These are phyloP conservation scores for Eilema sororculum DNA, from an alignment of 2,888 invertebrate species.

Conservation along the genomic window DNA sequence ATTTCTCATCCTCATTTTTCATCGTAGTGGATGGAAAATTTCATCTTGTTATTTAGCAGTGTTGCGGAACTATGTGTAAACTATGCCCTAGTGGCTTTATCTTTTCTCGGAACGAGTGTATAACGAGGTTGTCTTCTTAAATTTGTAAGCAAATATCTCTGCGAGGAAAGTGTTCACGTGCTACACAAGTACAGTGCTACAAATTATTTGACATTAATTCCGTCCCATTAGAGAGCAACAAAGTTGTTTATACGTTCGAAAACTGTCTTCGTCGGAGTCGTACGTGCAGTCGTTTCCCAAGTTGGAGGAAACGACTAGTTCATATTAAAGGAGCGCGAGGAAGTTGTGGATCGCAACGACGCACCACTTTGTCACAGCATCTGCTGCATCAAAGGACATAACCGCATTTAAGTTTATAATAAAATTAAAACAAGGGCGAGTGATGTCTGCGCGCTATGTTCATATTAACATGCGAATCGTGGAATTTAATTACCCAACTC, in stretches of 20 bases:
- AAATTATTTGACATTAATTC: constrained; percentile 66
- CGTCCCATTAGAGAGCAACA: constrained; percentile 67
- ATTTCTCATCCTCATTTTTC: constrained; percentile 48
- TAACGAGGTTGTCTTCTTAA: constrained; percentile 40
- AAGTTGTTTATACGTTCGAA: constrained; percentile 71
- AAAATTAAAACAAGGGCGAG: constrained; percentile 59
- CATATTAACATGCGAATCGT: constrained; percentile 61
- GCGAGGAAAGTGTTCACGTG: constrained; percentile 46
- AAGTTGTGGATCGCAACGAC: constrained; percentile 65
- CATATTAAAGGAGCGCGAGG: constrained; percentile 70
- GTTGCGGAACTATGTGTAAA: constrained; percentile 68
- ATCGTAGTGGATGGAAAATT: constrained; percentile 52
- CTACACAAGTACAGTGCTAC: constrained; percentile 49
- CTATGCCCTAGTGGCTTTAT: constrained; percentile 65
- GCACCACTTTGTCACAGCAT: constrained; percentile 69
- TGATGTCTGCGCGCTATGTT: constrained; percentile 32
- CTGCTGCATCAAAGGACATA: constrained; percentile 65
- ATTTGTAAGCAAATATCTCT: constrained; percentile 50
- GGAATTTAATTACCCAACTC: constrained; percentile 60
- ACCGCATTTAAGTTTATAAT: constrained; percentile 58
- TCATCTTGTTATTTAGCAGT: constrained; percentile 60
- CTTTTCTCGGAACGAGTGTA: constrained; percentile 48
- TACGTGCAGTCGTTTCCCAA: constrained; percentile 68
- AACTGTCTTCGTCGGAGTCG: constrained; percentile 61
- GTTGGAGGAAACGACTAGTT: constrained; percentile 69